phyloP scores from a whole-genome alignment of 2,797 vertebrate genomes.

The Channa striata region DNA sequence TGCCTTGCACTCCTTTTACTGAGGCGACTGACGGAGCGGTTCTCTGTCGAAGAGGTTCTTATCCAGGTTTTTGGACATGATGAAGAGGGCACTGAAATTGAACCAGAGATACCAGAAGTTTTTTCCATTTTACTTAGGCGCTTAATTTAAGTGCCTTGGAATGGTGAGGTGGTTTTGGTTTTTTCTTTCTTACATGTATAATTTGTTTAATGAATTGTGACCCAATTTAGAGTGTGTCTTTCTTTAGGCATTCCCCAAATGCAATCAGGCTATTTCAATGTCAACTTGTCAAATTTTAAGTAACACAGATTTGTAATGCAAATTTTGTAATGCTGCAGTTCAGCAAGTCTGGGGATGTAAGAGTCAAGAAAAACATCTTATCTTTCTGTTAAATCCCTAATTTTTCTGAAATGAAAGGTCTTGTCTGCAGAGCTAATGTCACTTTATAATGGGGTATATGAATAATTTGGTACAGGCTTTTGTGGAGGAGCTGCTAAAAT shows the following conservation, averaged over 20 bases:
- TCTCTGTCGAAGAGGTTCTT: too few species aligned
- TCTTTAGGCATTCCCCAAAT: neutral
- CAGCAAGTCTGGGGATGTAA: conserved; percentile 44
- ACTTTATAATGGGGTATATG: conserved; percentile 23
- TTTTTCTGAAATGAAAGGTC: conserved; percentile 18
- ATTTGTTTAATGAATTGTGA: too few species aligned
- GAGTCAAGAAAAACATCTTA: neutral
- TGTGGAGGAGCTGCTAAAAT: conserved; percentile 64
- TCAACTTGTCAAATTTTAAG: neutral
- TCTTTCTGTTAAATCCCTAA: conserved; percentile 36
- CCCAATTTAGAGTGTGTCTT: conserved; percentile 25
- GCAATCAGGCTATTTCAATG: conserved; percentile 30
- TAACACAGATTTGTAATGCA: conserved; percentile 45
- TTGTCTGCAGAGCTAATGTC: conserved; percentile 28
- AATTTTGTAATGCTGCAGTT: conserved; percentile 72
- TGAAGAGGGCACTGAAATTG: too few species aligned
- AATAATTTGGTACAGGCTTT: conserved; percentile 56
- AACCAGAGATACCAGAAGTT: too few species aligned
- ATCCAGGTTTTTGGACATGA: too few species aligned
- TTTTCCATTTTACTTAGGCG: conserved; percentile 52
- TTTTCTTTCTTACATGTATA: neutral
- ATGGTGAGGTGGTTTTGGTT: conserved; percentile 50
- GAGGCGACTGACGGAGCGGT: too few species aligned
- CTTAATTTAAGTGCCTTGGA: conserved; percentile 63
- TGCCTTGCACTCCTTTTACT: too few species aligned